A percentile compares a stretch with the other conserved stretches of the same genome.
These are phyloP conservation scores for Micromys minutus DNA, from an alignment of 2,113 vertebrate genomes.

Conservation along the genomic window DNA sequence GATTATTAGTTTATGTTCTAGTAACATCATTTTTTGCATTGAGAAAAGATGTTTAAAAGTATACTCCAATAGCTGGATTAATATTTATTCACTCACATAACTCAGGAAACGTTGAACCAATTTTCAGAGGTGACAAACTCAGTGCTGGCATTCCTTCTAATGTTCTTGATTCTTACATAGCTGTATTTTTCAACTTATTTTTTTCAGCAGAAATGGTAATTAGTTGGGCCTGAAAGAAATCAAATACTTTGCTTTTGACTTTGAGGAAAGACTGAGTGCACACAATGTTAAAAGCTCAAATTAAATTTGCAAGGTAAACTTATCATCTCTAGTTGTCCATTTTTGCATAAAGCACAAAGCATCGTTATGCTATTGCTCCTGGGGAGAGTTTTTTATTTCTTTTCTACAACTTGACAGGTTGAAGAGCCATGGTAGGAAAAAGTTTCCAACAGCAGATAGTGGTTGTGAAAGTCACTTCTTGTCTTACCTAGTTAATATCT, in stretches of 20 bases:
- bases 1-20: background rate
- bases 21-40: background rate
- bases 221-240: conserved; percentile 67
- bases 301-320: conserved; percentile 73
- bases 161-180: background rate
- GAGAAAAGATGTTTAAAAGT: background rate
- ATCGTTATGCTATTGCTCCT: conserved; percentile 14
- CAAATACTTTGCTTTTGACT: conserved; percentile 24
- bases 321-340: conserved; percentile 71
- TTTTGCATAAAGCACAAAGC: conserved; percentile 56
- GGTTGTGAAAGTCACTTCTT: conserved; percentile 73
- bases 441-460: conserved; percentile 57
- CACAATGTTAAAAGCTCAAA: conserved; percentile 61
- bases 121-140: background rate
- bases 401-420: conserved; percentile 69
- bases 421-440: conserved; percentile 65
- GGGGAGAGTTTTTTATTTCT: conserved; percentile 60
- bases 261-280: background rate
- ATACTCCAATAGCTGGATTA: background rate
- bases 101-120: background rate
- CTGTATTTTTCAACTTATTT: conserved; percentile 41
- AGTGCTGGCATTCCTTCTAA: conserved; percentile 10
- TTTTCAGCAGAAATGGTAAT: conserved; percentile 51
- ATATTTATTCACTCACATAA: background rate
- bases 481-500: conserved; percentile 82